Conservation (phyloP, 2,113 vertebrate species). For the Sinocyclocheilus grahami region DNA sequence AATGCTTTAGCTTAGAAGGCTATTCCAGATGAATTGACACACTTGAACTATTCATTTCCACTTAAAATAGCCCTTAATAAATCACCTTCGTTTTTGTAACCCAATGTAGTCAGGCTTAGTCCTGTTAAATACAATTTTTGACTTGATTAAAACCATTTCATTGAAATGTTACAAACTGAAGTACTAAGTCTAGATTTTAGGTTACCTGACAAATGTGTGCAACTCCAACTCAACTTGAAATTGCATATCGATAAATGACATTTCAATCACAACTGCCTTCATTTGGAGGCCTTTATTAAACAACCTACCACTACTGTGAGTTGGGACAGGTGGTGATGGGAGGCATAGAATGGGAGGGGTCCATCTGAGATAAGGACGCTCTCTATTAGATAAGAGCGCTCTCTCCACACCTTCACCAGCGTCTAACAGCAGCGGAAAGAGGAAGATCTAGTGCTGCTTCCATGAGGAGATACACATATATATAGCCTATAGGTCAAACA, state of each 20-base stretch:
- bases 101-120: not conserved
- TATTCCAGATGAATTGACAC: no score
- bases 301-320: not conserved
- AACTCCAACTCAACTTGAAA: not conserved
- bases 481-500: not conserved
- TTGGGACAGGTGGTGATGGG: slow-evolving; percentile 27
- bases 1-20: no score
- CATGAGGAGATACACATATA: not conserved
- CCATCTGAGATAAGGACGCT: slow-evolving; percentile 34
- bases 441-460: not conserved
- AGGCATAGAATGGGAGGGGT: slow-evolving; percentile 39
- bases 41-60: not conserved
- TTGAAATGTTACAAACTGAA: not conserved
- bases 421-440: not conserved
- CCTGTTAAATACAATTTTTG: not conserved
- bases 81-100: not conserved
- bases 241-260: not conserved
- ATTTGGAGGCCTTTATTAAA: not conserved
- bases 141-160: not conserved
- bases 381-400: slow-evolving; percentile 18
- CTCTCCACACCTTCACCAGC: slow-evolving; percentile 5
- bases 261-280: not conserved
- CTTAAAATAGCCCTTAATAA: not conserved
- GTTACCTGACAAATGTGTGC: not conserved
- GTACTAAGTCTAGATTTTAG: no score